Evolutionary conservation across 2,797 vertebrate species (phyloP).

Genomic region (Gouania willdenowi): DNA sequence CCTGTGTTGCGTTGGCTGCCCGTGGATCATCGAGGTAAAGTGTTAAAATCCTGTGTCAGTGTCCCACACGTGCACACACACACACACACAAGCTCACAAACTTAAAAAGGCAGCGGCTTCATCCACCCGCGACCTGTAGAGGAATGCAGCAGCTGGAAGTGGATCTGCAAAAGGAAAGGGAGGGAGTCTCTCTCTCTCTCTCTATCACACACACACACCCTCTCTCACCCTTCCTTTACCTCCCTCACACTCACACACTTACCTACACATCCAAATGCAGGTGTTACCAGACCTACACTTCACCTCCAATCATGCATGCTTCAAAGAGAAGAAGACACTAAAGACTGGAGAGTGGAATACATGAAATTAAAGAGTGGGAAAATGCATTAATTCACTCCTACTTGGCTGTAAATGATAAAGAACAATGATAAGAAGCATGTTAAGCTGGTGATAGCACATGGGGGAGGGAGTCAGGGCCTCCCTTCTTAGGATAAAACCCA

Average conservation of each 20-base stretch:
- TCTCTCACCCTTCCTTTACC: neutral
- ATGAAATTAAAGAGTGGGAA: neutral
- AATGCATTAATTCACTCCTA: constrained; percentile 12
- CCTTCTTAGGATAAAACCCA: constrained; percentile 8
- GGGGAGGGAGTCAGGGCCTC: constrained; percentile 21
- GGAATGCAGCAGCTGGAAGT: constrained; percentile 63
- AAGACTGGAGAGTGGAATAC: neutral
- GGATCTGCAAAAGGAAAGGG: constrained; percentile 32
- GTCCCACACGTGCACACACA: constrained; percentile 6
- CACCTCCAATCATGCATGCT: constrained; percentile 32
- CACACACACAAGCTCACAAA: constrained; percentile 5
- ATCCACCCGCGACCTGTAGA: constrained; percentile 41
- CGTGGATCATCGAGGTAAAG: neutral
- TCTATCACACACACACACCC: constrained; percentile 6
- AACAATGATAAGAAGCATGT: constrained; percentile 15
- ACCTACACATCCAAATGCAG: constrained; percentile 37
- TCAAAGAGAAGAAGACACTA: constrained; percentile 19
- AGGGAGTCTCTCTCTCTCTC: constrained; percentile 37
- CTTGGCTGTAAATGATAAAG: constrained; percentile 32
- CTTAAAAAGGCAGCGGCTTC: constrained; percentile 19
- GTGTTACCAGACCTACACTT: constrained; percentile 54
- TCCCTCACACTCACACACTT: neutral
- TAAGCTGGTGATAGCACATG: constrained; percentile 35
- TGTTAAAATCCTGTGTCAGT: neutral
- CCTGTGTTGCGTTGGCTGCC: constrained; percentile 6